Evolutionary conservation across 2,113 vertebrate genomes (phyloP).

Genomic region (Ivindomyrus marchei): DNA sequence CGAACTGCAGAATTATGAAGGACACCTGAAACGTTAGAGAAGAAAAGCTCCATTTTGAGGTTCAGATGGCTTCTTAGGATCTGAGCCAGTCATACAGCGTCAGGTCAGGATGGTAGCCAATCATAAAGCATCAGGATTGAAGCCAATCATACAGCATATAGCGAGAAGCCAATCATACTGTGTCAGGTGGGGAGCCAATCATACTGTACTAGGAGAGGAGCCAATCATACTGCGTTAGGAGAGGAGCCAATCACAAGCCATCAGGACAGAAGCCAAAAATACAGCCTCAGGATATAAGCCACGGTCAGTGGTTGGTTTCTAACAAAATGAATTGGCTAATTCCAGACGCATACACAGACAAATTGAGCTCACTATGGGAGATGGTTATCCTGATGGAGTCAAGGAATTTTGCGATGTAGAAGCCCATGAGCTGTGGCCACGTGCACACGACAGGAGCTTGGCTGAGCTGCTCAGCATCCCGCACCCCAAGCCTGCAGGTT

Average conservation of each 20-base stretch:
- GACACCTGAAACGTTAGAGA: neutral
- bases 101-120: neutral
- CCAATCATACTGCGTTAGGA: conserved; percentile 3
- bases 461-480: neutral
- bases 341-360: neutral
- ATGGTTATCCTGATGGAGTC: neutral
- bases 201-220: neutral
- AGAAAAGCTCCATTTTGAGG: neutral
- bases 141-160: neutral
- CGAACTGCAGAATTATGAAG: neutral
- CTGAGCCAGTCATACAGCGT: neutral
- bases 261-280: neutral
- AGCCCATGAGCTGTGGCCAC: neutral
- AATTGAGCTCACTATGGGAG: conserved; percentile 1
- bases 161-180: neutral
- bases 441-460: neutral
- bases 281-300: neutral
- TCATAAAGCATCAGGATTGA: conserved; percentile 4
- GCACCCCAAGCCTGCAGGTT: neutral
- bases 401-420: neutral
- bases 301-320: conserved; percentile 6
- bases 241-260: neutral
- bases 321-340: conserved; percentile 5
- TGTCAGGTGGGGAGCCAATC: neutral
- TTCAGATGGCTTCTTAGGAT: neutral